A percentile compares a stretch with the other conserved stretches of the same genome.
phyloP scores from a whole-genome alignment of 1,140 invertebrate species.

The Nephila pilipes region DNA sequence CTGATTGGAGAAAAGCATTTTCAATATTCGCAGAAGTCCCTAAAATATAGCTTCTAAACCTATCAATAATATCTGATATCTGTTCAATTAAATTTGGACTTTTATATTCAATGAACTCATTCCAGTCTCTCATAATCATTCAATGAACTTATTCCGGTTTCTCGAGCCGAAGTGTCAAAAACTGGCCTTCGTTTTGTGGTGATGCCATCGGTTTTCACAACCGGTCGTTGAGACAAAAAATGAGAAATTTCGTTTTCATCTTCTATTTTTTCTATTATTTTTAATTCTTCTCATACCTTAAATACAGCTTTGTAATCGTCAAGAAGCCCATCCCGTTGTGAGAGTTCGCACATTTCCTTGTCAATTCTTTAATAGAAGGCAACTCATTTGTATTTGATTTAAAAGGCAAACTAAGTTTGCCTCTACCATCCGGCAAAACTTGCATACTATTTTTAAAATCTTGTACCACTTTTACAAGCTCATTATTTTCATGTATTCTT shows the following conservation, averaged over 20 bases:
- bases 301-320: background rate
- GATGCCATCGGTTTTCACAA: no score
- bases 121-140: no score
- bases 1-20: background rate
- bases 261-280: no score
- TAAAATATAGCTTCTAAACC: no score
- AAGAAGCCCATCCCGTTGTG: background rate
- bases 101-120: no score
- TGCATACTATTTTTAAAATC: conserved; percentile 1
- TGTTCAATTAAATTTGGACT: no score
- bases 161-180: background rate
- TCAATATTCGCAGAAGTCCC: no score
- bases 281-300: background rate
- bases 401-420: background rate
- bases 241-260: no score
- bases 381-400: background rate
- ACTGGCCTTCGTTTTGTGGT: background rate
- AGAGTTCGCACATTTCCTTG: background rate
- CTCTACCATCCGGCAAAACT: no score
- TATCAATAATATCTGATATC: no score
- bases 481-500: no score
- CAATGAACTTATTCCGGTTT: background rate
- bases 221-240: no score
- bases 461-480: background rate
- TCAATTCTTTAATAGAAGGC: background rate